Conservation (phyloP, 1,140 invertebrate genomes). For the Geopemphigus sp. region DNA sequence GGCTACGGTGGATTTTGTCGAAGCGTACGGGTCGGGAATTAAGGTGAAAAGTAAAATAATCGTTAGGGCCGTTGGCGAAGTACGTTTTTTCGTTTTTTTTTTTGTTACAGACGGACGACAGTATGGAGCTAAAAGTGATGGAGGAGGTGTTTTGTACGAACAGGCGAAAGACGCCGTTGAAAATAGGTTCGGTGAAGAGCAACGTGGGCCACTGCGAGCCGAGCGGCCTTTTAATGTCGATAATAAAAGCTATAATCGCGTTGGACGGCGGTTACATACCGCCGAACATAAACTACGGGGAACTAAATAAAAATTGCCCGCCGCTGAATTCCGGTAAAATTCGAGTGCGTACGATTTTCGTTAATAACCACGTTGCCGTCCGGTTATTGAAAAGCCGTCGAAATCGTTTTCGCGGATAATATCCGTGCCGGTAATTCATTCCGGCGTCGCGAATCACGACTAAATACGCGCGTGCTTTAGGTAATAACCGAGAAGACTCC, state of each 20-base stretch:
- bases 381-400: too few relatives aligned
- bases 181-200: conserved; percentile 72
- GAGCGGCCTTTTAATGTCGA: conserved; percentile 62
- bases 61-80: too few relatives aligned
- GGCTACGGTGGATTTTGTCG: conserved; percentile 54
- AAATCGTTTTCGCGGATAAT: too few relatives aligned
- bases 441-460: too few relatives aligned
- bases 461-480: too few relatives aligned
- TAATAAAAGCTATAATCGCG: conserved; percentile 61
- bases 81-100: too few relatives aligned
- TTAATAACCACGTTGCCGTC: too few relatives aligned
- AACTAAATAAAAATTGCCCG: conserved; percentile 55
- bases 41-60: conserved; percentile 54
- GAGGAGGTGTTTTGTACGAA: conserved; percentile 40
- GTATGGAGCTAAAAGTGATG: conserved; percentile 26
- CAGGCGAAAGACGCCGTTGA: conserved; percentile 60
- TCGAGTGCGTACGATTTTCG: conserved; percentile 58
- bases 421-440: too few relatives aligned
- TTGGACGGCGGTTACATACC: conserved; percentile 65
- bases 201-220: conserved; percentile 75
- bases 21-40: conserved; percentile 55
- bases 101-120: conserved; percentile 39
- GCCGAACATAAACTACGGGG: conserved; percentile 62
- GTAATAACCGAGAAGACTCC: conserved; percentile 50
- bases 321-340: conserved; percentile 80